A percentile compares a stretch with the other conserved stretches of the same genome.
Evolutionary conservation across 2,888 invertebrate species (phyloP).

Genomic region (Morinoia aosen): DNA sequence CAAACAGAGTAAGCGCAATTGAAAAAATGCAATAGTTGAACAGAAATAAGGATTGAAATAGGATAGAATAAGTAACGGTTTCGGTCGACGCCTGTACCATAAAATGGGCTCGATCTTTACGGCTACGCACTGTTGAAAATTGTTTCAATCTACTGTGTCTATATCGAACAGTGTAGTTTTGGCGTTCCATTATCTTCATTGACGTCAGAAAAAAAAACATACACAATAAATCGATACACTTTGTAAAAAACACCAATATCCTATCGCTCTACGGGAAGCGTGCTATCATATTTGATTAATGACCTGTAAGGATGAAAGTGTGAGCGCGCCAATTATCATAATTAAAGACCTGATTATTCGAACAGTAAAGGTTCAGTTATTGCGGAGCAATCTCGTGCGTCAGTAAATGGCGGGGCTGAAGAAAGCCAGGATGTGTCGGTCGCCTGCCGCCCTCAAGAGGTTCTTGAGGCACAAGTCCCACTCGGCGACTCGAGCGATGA

Average conservation of each 20-base stretch:
- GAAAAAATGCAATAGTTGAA: background rate
- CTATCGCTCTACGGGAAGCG: background rate
- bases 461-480: background rate
- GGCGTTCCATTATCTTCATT: background rate
- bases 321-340: background rate
- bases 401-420: background rate
- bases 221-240: background rate
- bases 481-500: background rate
- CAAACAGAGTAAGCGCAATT: too few relatives aligned
- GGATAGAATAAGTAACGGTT: background rate
- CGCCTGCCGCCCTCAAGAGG: background rate
- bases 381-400: background rate
- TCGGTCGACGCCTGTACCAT: background rate
- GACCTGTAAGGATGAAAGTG: background rate
- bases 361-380: background rate
- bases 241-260: background rate
- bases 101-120: background rate
- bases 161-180: background rate
- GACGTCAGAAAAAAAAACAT: background rate
- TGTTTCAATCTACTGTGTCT: background rate
- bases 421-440: background rate
- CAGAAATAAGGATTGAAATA: background rate
- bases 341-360: background rate
- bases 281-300: background rate
- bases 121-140: background rate